These are phyloP conservation scores for Trialeurodes vaporariorum DNA, from an alignment of 1,140 invertebrate species.

Conservation along the genomic window DNA sequence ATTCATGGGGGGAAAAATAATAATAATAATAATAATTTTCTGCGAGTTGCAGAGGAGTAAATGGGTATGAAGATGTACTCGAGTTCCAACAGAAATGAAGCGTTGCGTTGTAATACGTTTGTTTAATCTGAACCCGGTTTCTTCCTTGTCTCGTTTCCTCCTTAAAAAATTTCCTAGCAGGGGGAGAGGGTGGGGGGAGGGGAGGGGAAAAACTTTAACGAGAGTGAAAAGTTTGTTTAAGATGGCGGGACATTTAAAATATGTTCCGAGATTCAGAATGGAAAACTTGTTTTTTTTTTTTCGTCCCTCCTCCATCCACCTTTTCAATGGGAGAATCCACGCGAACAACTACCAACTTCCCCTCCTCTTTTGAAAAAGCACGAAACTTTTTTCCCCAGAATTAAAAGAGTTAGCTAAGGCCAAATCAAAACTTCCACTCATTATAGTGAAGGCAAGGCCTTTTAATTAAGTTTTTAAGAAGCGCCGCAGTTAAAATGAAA, in stretches of 20 bases:
- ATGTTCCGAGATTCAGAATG: neutral
- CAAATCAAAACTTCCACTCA: neutral
- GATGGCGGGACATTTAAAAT: neutral
- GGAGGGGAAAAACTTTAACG: neutral
- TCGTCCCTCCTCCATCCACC: too few species aligned
- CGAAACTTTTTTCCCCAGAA: neutral
- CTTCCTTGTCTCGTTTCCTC: too few species aligned
- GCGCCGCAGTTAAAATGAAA: neutral
- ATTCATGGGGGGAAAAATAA: too few species aligned
- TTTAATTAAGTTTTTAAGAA: neutral
- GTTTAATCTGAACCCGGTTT: too few species aligned
- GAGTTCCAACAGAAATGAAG: too few species aligned
- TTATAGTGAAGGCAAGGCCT: neutral
- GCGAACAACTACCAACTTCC: neutral
- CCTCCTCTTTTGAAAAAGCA: neutral
- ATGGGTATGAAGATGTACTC: too few species aligned
- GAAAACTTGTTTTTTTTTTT: neutral
- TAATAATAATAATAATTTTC: too few species aligned
- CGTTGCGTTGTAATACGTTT: too few species aligned
- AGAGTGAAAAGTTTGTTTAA: slow-evolving; percentile 1
- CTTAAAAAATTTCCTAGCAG: too few species aligned
- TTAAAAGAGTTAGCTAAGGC: neutral
- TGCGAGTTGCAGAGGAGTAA: too few species aligned
- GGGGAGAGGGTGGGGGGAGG: too few species aligned
- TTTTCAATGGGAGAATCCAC: neutral